Evolutionary conservation across 2,888 invertebrate genomes (phyloP).

Genomic region (Ormia ochracea): DNA sequence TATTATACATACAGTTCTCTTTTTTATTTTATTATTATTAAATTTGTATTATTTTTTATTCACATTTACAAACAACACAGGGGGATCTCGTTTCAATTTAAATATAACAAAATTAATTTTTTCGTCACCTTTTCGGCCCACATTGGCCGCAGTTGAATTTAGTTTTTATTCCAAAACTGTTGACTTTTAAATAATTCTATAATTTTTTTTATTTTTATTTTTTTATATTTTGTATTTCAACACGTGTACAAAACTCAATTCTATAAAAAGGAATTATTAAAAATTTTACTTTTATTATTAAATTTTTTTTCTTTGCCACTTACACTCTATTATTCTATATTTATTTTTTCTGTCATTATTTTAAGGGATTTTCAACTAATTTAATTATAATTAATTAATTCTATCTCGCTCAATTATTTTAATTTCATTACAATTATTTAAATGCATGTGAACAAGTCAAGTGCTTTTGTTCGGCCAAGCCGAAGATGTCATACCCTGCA

Average conservation of each 20-base stretch:
- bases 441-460: background rate
- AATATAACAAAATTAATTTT: conserved; percentile 21
- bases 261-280: background rate
- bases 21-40: background rate
- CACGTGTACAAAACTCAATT: conserved; percentile 31
- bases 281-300: background rate
- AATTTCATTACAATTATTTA: conserved; percentile 11
- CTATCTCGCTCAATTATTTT: conserved; percentile 58
- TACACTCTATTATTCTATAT: conserved; percentile 8
- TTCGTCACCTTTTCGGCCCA: background rate
- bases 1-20: conserved; percentile 32
- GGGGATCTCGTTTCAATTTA: background rate
- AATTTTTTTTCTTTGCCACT: background rate
- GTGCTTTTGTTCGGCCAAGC: background rate
- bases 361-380: conserved; percentile 4
- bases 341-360: background rate
- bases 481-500: conserved; percentile 10
- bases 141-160: background rate
- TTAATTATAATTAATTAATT: conserved; percentile 31
- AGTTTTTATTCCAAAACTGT: conserved; percentile 1
- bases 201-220: no score
- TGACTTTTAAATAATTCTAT: background rate
- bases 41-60: background rate
- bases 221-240: background rate
- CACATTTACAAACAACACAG: conserved; percentile 41